These are phyloP conservation scores for Podarcis cretensis DNA, from an alignment of 2,113 vertebrate genomes.

Conservation along the genomic window DNA sequence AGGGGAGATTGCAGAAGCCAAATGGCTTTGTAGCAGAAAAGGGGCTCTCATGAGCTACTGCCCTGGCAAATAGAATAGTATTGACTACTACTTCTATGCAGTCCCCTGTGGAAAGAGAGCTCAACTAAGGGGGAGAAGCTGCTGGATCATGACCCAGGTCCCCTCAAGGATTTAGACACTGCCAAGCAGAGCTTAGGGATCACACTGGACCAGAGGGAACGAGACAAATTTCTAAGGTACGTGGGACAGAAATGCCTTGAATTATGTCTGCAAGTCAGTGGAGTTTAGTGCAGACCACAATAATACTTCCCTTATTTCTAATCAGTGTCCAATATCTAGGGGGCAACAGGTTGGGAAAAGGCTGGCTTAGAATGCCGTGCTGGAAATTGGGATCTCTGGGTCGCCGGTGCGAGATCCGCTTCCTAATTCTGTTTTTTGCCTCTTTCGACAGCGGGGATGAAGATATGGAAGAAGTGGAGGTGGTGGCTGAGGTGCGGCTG, in stretches of 20 bases:
- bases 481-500: slow-evolving; percentile 71
- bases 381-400: background rate
- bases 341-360: background rate
- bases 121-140: background rate
- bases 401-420: no score
- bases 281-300: background rate
- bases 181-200: background rate
- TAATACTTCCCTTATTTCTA: no score
- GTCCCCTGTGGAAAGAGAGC: background rate
- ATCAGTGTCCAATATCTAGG: background rate
- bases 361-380: background rate
- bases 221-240: background rate
- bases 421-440: background rate
- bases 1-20: background rate
- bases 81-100: background rate
- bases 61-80: background rate
- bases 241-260: background rate
- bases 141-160: background rate
- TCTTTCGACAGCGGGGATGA: slow-evolving; percentile 51
- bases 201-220: background rate
- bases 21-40: no score
- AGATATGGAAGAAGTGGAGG: slow-evolving; percentile 66
- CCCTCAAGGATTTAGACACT: background rate
- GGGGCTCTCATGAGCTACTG: background rate
- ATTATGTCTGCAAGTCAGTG: no score